Evolutionary conservation across 2,113 vertebrate species (phyloP).

Genomic region (Nettapus auritus): DNA sequence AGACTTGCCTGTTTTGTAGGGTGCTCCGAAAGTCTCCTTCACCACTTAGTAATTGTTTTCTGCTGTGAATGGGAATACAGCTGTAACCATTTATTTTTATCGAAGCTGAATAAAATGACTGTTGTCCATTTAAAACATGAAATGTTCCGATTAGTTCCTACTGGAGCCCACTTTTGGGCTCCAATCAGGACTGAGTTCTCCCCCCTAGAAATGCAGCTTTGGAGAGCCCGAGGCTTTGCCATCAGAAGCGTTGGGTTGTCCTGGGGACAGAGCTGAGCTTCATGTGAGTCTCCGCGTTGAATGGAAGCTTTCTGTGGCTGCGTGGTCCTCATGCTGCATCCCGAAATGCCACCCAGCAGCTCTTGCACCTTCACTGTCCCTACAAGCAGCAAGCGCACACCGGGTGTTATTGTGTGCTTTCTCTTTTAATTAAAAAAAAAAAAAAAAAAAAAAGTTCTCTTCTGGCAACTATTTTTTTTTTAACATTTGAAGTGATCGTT

Average conservation of each 20-base stretch:
- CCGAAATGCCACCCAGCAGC: background rate
- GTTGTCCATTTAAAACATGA: background rate
- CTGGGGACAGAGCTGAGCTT: accelerated
- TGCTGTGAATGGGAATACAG: background rate
- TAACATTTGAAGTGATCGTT: background rate
- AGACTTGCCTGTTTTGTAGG: background rate
- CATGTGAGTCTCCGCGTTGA: background rate
- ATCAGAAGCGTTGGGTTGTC: accelerated
- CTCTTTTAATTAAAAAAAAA: background rate
- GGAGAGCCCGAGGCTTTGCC: background rate
- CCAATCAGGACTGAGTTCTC: background rate
- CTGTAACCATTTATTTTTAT: background rate
- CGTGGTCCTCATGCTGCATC: background rate
- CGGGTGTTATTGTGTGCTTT: background rate
- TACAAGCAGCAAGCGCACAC: accelerated
- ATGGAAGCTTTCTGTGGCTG: background rate
- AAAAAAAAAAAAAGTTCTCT: background rate
- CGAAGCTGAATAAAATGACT: background rate
- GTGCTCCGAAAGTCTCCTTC: background rate
- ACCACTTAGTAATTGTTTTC: background rate
- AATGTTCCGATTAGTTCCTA: background rate
- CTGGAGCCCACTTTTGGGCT: background rate
- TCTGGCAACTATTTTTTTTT: background rate
- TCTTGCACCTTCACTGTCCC: background rate
- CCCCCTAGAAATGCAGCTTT: background rate